Conservation (phyloP, 2,797 vertebrate genomes). For the Clarias platycephalus region DNA sequence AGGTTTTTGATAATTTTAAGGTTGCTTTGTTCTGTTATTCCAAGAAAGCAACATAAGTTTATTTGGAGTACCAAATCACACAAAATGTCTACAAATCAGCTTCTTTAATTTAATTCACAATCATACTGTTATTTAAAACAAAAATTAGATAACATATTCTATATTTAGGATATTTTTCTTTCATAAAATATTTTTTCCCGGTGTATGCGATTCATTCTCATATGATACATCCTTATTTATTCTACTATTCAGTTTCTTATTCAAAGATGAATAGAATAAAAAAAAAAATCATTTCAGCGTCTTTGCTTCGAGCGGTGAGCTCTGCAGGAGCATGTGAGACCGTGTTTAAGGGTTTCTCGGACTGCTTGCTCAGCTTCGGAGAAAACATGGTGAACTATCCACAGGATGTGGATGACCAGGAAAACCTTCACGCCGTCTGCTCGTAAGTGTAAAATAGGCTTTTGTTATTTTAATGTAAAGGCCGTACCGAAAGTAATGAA, state of each 20-base stretch:
- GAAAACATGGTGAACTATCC: constrained; percentile 83
- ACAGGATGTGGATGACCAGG: constrained; percentile 80
- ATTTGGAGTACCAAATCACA: background rate
- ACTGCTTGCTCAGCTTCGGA: constrained; percentile 84
- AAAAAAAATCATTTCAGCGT: constrained; percentile 66
- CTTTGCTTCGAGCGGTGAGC: constrained; percentile 78
- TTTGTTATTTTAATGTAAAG: background rate
- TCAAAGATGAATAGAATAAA: background rate
- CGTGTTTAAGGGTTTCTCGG: constrained; percentile 85
- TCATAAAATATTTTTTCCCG: background rate
- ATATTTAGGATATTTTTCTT: background rate
- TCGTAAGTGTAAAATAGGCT: constrained; percentile 69
- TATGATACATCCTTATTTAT: background rate
- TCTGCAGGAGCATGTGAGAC: constrained; percentile 79
- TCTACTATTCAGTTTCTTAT: background rate
- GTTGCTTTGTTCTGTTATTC: background rate
- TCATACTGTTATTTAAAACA: background rate
- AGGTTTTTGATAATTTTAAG: background rate
- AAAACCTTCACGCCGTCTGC: constrained; percentile 78
- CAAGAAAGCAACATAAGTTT: background rate
- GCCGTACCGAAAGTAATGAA: too few species aligned
- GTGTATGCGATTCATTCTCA: background rate
- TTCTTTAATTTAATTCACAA: background rate
- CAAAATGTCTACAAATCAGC: background rate
- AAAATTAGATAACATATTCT: background rate